Evolutionary conservation across 2,888 invertebrate genomes (phyloP), one percentile per base, ranked within the genome.

Genomic region (Trichacis sp.): DNA sequence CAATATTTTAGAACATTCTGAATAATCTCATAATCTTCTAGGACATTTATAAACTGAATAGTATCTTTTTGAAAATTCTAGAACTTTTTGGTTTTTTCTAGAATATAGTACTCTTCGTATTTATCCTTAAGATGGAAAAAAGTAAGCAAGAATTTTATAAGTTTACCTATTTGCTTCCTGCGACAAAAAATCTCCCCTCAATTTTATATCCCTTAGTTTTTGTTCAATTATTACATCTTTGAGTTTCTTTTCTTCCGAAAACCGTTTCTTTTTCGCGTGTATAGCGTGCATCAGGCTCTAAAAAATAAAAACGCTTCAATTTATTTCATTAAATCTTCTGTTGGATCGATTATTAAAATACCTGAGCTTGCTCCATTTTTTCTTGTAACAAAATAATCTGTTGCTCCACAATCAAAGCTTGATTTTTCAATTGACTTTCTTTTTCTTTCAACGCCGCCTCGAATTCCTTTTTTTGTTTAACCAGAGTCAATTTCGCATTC

Each of bases 361-460:
- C 83, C 71, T 83, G 79, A 8, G 77, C 77, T 50, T 80, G 72
- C 17, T 77, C 69, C 30, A 82, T 69, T 67, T 82, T 82, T 36
- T 73, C 64, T 56, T 80, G 76, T 2, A 84, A 65, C 1, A 56
- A 52, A 24, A 40, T 40, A 19, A 82, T 55, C 42, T 83, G 82
- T 19, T 74, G 73, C 57, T 83, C 79, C 15, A 80, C 66, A 1
- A 69, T n/a, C 11, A 64, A 20, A 0, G 78, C 77, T 33, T 79
- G 79, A 49, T 75, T 71, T 24, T 73, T 81, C 18, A 84, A 61
- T 58, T 74, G 72, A 1, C 47, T 71, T 60, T 82, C 82, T 48
- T 78, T 82, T 14, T 76, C 69, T 1, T 43, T 74, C 14, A 84
- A 62, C 19, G 77, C 70, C n/a, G 65, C 51, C 11, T 77, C 72